Base-by-base conservation (phyloP, 2,888 invertebrate species). In the Vesta saturnalis region DNA sequence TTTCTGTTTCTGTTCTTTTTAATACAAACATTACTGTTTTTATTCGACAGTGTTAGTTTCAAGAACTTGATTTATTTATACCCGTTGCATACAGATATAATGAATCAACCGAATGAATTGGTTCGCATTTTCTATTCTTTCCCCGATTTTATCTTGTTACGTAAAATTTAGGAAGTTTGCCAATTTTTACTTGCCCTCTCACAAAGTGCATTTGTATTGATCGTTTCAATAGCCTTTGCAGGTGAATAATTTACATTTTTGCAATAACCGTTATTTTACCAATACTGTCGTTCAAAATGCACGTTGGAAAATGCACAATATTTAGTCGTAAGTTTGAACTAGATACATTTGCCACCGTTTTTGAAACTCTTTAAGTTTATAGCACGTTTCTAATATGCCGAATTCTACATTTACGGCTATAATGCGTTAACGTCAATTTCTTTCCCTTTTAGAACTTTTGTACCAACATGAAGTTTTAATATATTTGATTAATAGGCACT, bases 201-300 rank as follows among this genome's bases (percentile, higher is more conserved):
- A 39, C 39, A n/a, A n/a, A n/a, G n/a, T 39, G 39, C 39, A 39
- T 39, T n/a, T 39, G 39, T 39, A 39, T 39, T 39, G 39, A 39
- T 39, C 39, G 39, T n/a, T 39, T 39, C n/a, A 10, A 39, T 39
- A n/a, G n/a, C 12, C n/a, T n/a, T 39, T 39, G 39, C 39, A 39
- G 39, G 39, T 39, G 39, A n/a, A 39, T n/a, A 1, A n/a, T n/a
- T 39, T 39, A n/a, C n/a, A 10, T 39, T n/a, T 8, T 39, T 8
- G n/a, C 39, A 39, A n/a, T n/a, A n/a, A 39, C 39, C 12, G 8
- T 12, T n/a, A 39, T 39, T 12, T 39, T 39, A n/a, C 39, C 8
- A 39, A 39, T 39, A n/a, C 2, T n/a, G n/a, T 39, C n/a, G 3
- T n/a, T n/a, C 8, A 39, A 39, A 6, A n/a, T 4, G 8, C 8